These are phyloP conservation scores for Drosophila carrolli DNA, from an alignment of 1,140 invertebrate species.

Conservation along the genomic window DNA sequence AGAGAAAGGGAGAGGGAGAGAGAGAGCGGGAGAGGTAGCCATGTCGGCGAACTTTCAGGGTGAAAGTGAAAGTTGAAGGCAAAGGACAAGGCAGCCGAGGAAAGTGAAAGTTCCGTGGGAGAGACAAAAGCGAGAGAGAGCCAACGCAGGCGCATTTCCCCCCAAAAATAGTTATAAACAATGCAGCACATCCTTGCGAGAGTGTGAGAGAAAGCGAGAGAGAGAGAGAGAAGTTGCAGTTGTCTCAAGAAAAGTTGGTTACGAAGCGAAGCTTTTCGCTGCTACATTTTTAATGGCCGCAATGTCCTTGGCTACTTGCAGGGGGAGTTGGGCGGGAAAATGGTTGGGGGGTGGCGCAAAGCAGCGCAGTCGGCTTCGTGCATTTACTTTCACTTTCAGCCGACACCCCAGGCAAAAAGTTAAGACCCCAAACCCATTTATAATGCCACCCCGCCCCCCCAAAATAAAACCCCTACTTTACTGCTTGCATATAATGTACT, in stretches of 20 bases:
- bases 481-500: slow-evolving; percentile 81
- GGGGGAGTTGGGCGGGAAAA: slow-evolving; percentile 57
- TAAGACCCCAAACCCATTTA: not conserved
- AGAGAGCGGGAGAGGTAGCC: slow-evolving; percentile 10
- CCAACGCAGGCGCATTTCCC: slow-evolving; percentile 40
- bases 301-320: slow-evolving; percentile 79
- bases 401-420: slow-evolving; percentile 54
- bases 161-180: slow-evolving; percentile 54
- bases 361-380: slow-evolving; percentile 24
- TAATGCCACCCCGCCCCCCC: not conserved
- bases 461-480: not conserved
- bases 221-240: slow-evolving; percentile 36
- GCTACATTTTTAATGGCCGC: slow-evolving; percentile 79
- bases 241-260: slow-evolving; percentile 72
- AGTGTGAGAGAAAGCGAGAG: slow-evolving; percentile 4
- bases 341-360: slow-evolving; percentile 28
- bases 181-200: slow-evolving; percentile 33
- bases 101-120: slow-evolving; percentile 69
- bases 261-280: slow-evolving; percentile 35
- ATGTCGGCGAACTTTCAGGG: slow-evolving; percentile 79
- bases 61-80: slow-evolving; percentile 76
- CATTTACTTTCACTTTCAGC: slow-evolving; percentile 77
- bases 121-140: slow-evolving; percentile 6
- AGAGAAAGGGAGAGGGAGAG: slow-evolving; percentile 3
- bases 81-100: slow-evolving; percentile 69